Base-by-base conservation (phyloP, 64 coral and sea anemone genomes). In the Dendrophyllia cribrosa region DNA sequence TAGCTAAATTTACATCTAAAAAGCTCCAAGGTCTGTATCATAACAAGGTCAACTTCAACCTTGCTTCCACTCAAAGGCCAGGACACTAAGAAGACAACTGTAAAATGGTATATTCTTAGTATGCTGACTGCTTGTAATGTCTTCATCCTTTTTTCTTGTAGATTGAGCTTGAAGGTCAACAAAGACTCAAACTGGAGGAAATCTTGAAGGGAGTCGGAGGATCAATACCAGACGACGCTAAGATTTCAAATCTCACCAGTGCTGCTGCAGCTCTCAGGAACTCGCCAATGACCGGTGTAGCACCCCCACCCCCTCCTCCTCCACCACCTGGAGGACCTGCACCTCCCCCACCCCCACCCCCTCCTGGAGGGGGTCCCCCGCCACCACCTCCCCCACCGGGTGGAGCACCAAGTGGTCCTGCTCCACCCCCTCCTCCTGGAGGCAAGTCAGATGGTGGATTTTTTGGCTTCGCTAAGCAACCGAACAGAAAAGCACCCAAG, bases 141-240 rank as follows among this genome's bases (percentile, higher is more conserved):
- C 16, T 76, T 19, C 22, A 59, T 1, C 23, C 9, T 50, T 10
- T 81, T 74, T 92, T 19, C 3, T 71, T 70, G 43, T 78, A 99
- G 97, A 88, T 96, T 86, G 94, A 96, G 44, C 55, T 83, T 87
- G 94, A 94, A 65, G 86, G 88, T 47, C 82, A 95, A 88, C 94
- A 93, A 43, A 89, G 94, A 72, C 58, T 23, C 43, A 87, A 84
- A 71, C 85, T 99, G 0, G 94, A 99, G 74, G 97, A 99, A 77
- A 95, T 99, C 22, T 83, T 99, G 22, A 99, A 99, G 56, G 90
- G 94, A 60, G 91, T 86, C 58, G 97, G 97, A 10, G 94, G 79
- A 45, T 96, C 94, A 55, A 99, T 99, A 43, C 97, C 97, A 21
- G 97, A 99, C 59, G 97, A 99, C 58, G 87, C 90, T 47, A 99